Base-by-base conservation (phyloP, 2,797 vertebrate genomes). In the Rallus crepitans region DNA sequence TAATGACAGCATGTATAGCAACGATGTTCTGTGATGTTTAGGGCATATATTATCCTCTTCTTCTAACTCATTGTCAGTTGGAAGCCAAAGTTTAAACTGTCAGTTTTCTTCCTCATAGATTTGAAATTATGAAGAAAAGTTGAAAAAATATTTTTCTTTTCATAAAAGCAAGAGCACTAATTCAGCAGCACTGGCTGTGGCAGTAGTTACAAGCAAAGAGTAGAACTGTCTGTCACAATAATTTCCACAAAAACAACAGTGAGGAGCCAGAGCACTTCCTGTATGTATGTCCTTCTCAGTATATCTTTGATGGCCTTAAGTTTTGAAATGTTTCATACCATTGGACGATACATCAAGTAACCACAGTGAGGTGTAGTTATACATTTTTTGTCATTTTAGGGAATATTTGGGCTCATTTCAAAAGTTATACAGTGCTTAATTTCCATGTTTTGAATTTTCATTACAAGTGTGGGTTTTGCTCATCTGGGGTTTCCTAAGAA, bases 61-160 rank as follows among this genome's bases (percentile, higher is more conserved):
- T 31, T 78, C 73, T 91, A 81, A 71, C 72, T 95, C 35, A 56
- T 50, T 73, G 57, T 60, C 90, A 85, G 76, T 7, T 91, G 50
- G 11, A 83, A 25, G 15, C 35, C 31, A 60, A 79, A 79, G 60
- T 80, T 76, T 76, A 87, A 87, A 64, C 50, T 61, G 16, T 20
- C 9, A 40, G 2, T 65, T 90, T 91, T 73, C 37, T 86, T 57
- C 48, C 60, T 93, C 33, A 37, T 40, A 25, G 55, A 79, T 47
- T 55, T 69, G 77, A 90, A 88, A 87, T 91, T 95, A 57, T 76
- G 33, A 88, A 89, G 82, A 96, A 86, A n/a, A 5, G 7, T 68
- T 82, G 39, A 95, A 89, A 85, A 13, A 50, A 15, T 69, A 82
- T 80, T 96, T 94, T 79, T 70, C 8, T 68, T 75, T 80, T 50